Conservation (phyloP, 1,140 invertebrate species). For the Lethocerus indicus region DNA sequence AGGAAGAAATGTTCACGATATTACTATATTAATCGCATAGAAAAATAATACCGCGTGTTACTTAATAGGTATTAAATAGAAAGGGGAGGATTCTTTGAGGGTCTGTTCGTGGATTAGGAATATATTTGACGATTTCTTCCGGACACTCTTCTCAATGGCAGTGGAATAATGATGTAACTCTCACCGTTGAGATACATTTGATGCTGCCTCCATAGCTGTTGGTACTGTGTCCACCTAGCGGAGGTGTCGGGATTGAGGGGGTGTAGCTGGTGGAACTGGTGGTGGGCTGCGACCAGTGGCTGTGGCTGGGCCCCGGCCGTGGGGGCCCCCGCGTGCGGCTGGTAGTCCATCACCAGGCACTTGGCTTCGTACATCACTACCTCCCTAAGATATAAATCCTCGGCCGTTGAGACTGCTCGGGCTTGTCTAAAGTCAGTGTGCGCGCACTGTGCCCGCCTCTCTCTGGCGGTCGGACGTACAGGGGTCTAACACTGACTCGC, state of each 20-base stretch:
- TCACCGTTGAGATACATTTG: slow-evolving; percentile 34
- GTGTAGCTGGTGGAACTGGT: slow-evolving; percentile 29
- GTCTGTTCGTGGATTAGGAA: background rate
- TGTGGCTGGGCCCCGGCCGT: slow-evolving; percentile 17
- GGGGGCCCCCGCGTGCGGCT: slow-evolving; percentile 12
- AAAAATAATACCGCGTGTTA: too few species aligned
- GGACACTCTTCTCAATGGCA: background rate
- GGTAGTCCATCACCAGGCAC: slow-evolving; percentile 22
- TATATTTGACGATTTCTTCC: slow-evolving; percentile 14
- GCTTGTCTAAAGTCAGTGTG: too few species aligned
- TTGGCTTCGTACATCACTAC: slow-evolving; percentile 20
- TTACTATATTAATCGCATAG: too few species aligned
- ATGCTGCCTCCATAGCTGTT: slow-evolving; percentile 34
- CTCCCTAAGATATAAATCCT: background rate
- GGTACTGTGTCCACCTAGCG: slow-evolving; percentile 32
- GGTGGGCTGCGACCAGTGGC: slow-evolving; percentile 21
- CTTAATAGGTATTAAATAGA: too few species aligned
- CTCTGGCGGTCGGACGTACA: too few species aligned
- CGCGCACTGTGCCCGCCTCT: too few species aligned
- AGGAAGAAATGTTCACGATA: too few species aligned
- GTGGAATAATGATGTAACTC: too few species aligned
- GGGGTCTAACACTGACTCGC: too few species aligned
- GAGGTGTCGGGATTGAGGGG: slow-evolving; percentile 30
- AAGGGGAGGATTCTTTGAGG: too few species aligned
- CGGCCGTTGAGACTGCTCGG: too few species aligned